These are phyloP conservation scores for Peromyscus maniculatus DNA, from an alignment of 2,113 vertebrate genomes.

Conservation along the genomic window DNA sequence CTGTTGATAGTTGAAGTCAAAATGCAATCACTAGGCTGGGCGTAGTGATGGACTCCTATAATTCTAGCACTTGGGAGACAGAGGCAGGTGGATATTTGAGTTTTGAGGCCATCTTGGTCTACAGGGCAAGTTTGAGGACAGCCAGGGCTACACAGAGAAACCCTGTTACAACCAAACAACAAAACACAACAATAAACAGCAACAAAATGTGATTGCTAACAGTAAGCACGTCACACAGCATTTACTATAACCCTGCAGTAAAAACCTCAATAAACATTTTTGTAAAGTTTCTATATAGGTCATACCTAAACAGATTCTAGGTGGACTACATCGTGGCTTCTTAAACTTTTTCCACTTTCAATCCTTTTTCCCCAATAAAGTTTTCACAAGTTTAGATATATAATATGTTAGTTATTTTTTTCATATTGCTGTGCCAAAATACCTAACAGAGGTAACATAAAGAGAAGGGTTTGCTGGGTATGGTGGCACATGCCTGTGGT, in stretches of 20 bases:
- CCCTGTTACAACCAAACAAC: not conserved
- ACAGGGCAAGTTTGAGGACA: not conserved
- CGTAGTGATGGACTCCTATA: not conserved
- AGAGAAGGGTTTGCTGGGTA: not conserved
- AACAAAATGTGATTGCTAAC: not conserved
- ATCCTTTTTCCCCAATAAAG: not conserved
- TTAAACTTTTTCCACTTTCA: not conserved
- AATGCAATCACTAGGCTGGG: not conserved
- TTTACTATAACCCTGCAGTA: not conserved
- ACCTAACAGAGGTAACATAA: not conserved
- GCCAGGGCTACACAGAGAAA: not conserved
- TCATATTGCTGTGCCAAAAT: not conserved
- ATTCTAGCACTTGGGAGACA: not conserved
- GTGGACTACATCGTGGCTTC: not conserved
- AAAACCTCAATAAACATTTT: not conserved
- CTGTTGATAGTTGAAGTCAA: not conserved
- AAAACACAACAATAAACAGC: not conserved
- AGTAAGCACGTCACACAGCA: not conserved
- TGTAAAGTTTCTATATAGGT: conserved; percentile 45
- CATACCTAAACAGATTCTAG: not conserved
- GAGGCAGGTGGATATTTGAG: not conserved
- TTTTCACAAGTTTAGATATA: not conserved
- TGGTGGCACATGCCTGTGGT: not conserved
- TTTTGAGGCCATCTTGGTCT: not conserved
- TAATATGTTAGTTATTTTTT: not conserved